Base-by-base conservation (phyloP, 1,140 invertebrate species). In the Bombus impatiens region DNA sequence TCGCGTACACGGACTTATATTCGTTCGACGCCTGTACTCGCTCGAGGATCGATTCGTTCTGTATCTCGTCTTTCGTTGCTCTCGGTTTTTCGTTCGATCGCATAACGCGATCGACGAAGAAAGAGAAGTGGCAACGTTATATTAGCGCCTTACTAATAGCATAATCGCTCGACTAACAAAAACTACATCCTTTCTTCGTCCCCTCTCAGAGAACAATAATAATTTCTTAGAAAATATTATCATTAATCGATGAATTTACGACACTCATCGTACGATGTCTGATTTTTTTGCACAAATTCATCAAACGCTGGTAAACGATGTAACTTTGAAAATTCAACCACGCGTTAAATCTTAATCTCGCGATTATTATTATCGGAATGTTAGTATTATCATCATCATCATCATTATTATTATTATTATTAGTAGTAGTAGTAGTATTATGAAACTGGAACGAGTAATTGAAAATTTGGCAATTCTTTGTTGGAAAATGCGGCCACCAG, bases 111-210 rank as follows among this genome's bases (percentile, higher is more conserved):
- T 37, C 32, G 32, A 42, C 40, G 25, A 42, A 3, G 10, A 42
- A 22, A 44, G n/a, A 44, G 72, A 77, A 77, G 47, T n/a, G 75
- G 53, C n/a, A 35, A 40, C 53, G 25, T 59, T 59, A 77, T 62
- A 35, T 42, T 6, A 2, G 4, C 42, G 28, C 1, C 6, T 28
- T 13, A 3, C n/a, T 47, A 74, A 59, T 59, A 59, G 28, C n/a
- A 12, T 71, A 71, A 77, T 77, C 28, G 12, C 10, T n/a, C 25
- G 8, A 6, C 5, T 0, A 18, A 8, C 8, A 15, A 9, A 53
- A 53, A 53, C 47, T 53, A 22, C 18, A 22, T 53, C 47, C 18
- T 53, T 53, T 53, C 47, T 53, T 53, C 47, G 47, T 53, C 47
- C 47, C 47, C 47, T 53, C 47, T 53, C 18, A 22, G 1, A 22